phyloP scores from a whole-genome alignment of 2,797 vertebrate genomes.

The Cynodonichthys magdalenae region DNA sequence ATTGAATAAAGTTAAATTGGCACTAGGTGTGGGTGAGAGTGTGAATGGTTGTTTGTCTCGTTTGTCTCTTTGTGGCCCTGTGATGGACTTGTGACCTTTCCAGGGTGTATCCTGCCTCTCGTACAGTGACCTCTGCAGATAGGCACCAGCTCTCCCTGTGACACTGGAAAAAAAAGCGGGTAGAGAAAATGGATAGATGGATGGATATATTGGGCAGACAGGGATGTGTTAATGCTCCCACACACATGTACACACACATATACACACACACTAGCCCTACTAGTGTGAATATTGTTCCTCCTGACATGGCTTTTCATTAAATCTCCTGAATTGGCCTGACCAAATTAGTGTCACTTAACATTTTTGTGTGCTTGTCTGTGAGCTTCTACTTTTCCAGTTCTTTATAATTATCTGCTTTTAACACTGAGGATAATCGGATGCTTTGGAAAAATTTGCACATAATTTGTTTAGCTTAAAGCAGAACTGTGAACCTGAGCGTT shows the following conservation, averaged over 20 bases:
- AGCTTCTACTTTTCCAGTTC: slow-evolving; percentile 9
- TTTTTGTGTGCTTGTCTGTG: slow-evolving; percentile 23
- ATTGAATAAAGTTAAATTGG: slow-evolving; percentile 31
- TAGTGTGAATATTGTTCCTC: slow-evolving; percentile 38
- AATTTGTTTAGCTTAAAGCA: slow-evolving; percentile 31
- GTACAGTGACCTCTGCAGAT: too few relatives aligned
- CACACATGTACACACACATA: background rate
- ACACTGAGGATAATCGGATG: slow-evolving; percentile 20
- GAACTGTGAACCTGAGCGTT: slow-evolving; percentile 19
- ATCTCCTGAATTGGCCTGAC: slow-evolving; percentile 47
- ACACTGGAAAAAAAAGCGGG: too few relatives aligned
- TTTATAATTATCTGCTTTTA: slow-evolving; percentile 12
- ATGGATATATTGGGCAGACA: slow-evolving; percentile 9
- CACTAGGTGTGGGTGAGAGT: too few relatives aligned
- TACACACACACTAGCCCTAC: slow-evolving; percentile 41
- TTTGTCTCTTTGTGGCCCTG: too few relatives aligned
- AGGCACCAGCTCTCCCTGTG: too few relatives aligned
- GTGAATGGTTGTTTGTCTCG: too few relatives aligned
- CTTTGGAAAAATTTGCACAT: slow-evolving; percentile 9
- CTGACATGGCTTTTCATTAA: slow-evolving; percentile 55
- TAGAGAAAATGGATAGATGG: too few relatives aligned
- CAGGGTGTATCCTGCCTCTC: too few relatives aligned
- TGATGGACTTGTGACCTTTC: too few relatives aligned
- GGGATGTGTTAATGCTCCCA: slow-evolving; percentile 50
- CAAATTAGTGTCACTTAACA: slow-evolving; percentile 57